These are phyloP conservation scores for Rhorus exstirpatorius DNA, from an alignment of 2,888 invertebrate genomes.

Conservation along the genomic window DNA sequence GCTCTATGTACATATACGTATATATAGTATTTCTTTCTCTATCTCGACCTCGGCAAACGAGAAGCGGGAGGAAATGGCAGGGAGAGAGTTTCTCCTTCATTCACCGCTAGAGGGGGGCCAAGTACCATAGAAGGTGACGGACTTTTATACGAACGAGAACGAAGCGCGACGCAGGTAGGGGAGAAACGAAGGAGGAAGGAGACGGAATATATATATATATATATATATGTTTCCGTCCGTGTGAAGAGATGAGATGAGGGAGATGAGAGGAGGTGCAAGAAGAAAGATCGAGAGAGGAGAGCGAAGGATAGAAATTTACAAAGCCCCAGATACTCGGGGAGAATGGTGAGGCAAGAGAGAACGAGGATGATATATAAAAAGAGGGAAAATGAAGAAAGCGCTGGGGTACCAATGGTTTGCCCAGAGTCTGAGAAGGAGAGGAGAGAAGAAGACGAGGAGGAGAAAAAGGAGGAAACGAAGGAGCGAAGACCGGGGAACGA, in stretches of 20 bases:
- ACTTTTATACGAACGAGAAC: slow-evolving; percentile 60
- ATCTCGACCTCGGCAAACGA: slow-evolving; percentile 46
- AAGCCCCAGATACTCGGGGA: slow-evolving; percentile 23
- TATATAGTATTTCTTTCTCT: slow-evolving; percentile 54
- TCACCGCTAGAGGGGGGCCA: slow-evolving; percentile 53
- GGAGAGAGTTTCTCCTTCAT: slow-evolving; percentile 47
- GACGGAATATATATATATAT: slow-evolving; percentile 23
- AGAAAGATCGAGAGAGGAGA: slow-evolving; percentile 56
- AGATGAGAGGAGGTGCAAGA: slow-evolving; percentile 62
- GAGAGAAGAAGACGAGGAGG: slow-evolving; percentile 16
- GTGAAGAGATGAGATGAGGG: slow-evolving; percentile 67
- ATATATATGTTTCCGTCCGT: not conserved
- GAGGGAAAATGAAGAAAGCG: slow-evolving; percentile 47
- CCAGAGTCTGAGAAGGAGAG: slow-evolving; percentile 6
- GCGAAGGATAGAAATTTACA: slow-evolving; percentile 67
- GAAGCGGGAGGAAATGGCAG: slow-evolving; percentile 63
- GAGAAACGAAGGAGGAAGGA: slow-evolving; percentile 66
- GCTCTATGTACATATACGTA: slow-evolving; percentile 4
- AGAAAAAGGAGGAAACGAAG: slow-evolving; percentile 29
- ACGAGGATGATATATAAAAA: slow-evolving; percentile 18
- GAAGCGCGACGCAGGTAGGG: slow-evolving; percentile 61
- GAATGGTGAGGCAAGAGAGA: slow-evolving; percentile 26
- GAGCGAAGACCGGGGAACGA: slow-evolving; percentile 43
- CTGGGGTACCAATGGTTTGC: slow-evolving; percentile 44
- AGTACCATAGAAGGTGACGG: slow-evolving; percentile 66